Percentiles rank a stretch among this genome's conserved stretches.
Evolutionary conservation across 2,113 vertebrate genomes (phyloP).

Genomic region (human (Homo sapiens)): DNA sequence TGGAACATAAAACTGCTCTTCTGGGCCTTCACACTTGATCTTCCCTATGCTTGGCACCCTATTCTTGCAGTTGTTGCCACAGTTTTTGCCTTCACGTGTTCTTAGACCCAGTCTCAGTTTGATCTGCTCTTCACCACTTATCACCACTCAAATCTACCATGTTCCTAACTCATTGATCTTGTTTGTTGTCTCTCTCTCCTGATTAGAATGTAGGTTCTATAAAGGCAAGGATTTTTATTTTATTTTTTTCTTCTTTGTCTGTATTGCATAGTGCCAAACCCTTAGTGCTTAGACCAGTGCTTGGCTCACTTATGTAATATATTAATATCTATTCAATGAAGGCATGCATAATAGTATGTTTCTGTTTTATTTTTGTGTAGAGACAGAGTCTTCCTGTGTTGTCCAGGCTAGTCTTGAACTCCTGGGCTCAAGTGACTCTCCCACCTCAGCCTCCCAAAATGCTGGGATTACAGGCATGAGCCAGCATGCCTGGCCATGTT

Average conservation of each 20-base stretch:
- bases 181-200: not conserved
- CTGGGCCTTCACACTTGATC: not conserved
- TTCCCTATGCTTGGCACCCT: not conserved
- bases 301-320: not conserved
- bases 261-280: not conserved
- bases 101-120: not conserved
- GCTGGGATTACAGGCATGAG: no score
- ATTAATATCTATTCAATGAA: not conserved
- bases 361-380: not conserved
- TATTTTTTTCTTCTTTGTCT: not conserved
- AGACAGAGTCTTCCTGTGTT: no score
- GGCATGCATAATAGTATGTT: not conserved
- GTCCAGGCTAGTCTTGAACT: no score
- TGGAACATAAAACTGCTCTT: not conserved
- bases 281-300: not conserved
- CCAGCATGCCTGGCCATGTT: not conserved
- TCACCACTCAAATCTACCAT: not conserved
- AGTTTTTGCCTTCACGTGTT: not conserved
- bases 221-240: not conserved
- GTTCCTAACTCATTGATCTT: not conserved
- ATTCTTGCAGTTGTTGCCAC: not conserved
- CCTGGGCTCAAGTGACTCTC: no score
- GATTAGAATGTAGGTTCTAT: accelerated
- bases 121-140: not conserved
- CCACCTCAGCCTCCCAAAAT: no score